These are phyloP conservation scores for Scalopus aquaticus DNA, from an alignment of 2,113 vertebrate genomes.

Conservation along the genomic window DNA sequence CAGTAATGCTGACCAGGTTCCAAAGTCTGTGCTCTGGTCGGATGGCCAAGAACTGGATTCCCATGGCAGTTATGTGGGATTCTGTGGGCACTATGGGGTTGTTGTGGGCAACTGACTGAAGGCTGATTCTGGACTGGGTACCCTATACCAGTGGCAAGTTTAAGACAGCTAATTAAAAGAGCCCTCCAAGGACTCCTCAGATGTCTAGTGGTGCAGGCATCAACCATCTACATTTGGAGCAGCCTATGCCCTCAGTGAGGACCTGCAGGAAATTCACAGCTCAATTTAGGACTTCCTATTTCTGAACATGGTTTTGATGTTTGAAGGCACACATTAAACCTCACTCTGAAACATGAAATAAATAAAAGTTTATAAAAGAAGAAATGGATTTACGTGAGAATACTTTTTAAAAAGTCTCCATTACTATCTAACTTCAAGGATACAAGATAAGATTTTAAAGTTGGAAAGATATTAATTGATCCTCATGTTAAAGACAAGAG, in stretches of 20 bases:
- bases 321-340: too few species aligned
- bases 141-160: conserved; percentile 94
- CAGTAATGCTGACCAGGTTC: too few species aligned
- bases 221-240: too few species aligned
- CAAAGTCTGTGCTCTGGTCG: too few species aligned
- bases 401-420: neutral
- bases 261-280: too few species aligned
- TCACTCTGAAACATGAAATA: too few species aligned
- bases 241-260: too few species aligned
- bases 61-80: conserved; percentile 89
- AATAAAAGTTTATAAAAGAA: neutral
- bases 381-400: neutral
- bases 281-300: too few species aligned
- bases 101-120: conserved; percentile 94
- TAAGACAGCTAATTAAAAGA: conserved; percentile 86
- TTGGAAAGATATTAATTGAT: neutral
- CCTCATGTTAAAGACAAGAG: neutral
- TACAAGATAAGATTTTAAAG: neutral
- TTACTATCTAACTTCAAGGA: neutral
- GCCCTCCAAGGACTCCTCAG: neutral
- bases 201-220: conserved; percentile 2
- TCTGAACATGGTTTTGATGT: too few species aligned
- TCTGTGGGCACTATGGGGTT: conserved; percentile 84
- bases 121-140: conserved; percentile 92
- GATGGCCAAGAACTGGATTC: conserved; percentile 81